Evolutionary conservation across 2,113 vertebrate species (phyloP).

Genomic region (Heterochromis multidens): DNA sequence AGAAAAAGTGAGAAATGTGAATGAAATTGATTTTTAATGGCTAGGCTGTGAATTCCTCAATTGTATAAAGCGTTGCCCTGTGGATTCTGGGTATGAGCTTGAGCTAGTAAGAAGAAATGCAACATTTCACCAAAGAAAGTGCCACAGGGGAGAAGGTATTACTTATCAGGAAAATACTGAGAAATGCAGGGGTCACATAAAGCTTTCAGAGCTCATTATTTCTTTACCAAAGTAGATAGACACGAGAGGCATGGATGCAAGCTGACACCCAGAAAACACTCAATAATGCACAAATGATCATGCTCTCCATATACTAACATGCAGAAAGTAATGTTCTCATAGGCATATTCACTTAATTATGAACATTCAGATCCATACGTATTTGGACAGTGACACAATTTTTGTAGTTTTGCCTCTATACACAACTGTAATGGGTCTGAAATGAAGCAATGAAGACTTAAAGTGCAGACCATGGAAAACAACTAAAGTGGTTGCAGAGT

Average conservation of each 20-base stretch:
- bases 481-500: not conserved
- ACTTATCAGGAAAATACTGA: not conserved
- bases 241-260: not conserved
- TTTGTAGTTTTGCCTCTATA: not conserved
- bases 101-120: not conserved
- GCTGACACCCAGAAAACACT: not conserved
- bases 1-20: not conserved
- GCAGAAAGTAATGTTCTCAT: not conserved
- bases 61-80: not conserved
- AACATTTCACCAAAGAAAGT: conserved; percentile 8
- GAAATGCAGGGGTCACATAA: not conserved
- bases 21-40: not conserved
- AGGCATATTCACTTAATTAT: not conserved
- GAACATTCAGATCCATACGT: not conserved
- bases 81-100: not conserved
- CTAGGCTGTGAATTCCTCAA: not conserved
- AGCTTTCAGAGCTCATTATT: not conserved
- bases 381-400: not conserved
- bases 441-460: not conserved
- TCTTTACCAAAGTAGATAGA: not conserved
- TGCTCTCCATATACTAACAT: not conserved
- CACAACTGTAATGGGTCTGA: not conserved
- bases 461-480: not conserved
- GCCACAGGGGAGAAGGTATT: not conserved
- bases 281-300: not conserved